Base-by-base conservation (phyloP, 2,797 vertebrate species). In the Iguana delicatissima region DNA sequence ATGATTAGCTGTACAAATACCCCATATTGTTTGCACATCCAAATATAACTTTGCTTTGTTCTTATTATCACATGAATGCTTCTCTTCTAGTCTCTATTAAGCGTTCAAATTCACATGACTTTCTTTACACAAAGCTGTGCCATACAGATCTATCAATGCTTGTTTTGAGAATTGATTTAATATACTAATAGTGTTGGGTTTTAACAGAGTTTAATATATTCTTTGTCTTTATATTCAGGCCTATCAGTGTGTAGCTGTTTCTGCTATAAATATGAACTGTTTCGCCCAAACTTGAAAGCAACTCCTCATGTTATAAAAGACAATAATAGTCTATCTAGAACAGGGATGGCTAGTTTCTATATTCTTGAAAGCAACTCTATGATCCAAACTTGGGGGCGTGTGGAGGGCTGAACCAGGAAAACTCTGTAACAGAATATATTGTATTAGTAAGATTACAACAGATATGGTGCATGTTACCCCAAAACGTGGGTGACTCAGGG, bases 121-220 rank as follows among this genome's bases (percentile, higher is more conserved):
- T 81, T 88, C n/a, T 88, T 81, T 80, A 73, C 79, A 88, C 50
- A 88, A 72, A 88, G 9, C 7, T 55, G 64, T 72, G 87, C 57
- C 79, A 81, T 81, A 6, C n/a, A 81, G 64, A 81, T 87, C 59
- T 52, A 80, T 80, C 59, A 87, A 50, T 32, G 42, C 55, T 24
- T 57, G 32, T 73, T 67, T 72, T 26, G 12, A 72, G 86, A 38
- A 80, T 55, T 57, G 22, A 81, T 81, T 88, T 81, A n/a, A 55
- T 69, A 18, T 67, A 52, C 46, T 72, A 81, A 81, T 64, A 55
- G 10, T 32, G n/a, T 64, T 73, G 29, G 79, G n/a, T 38, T 72
- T 67, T 69, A 22, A 29, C 22, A 55, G 22, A 57, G 50, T 57
- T 81, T 72, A 88, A 8, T 72, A 12, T 32, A 88, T 38, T 81